Percentiles rank a stretch among this genome's conserved stretches.
Evolutionary conservation across 2,113 vertebrate genomes (phyloP).

Genomic region (Melospiza melodia): DNA sequence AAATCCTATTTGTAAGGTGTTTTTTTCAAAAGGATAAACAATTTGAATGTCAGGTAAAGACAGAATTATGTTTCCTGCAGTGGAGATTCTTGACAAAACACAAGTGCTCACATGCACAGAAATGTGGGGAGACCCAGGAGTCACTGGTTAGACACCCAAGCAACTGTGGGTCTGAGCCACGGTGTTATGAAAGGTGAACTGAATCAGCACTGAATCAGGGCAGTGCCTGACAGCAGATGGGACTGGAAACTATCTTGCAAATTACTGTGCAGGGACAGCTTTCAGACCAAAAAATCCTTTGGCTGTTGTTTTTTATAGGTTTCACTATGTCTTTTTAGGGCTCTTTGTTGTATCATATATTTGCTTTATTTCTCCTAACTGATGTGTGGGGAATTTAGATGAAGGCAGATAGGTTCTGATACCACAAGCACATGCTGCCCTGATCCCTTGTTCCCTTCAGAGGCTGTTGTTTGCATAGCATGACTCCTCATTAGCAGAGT

Average conservation of each 20-base stretch:
- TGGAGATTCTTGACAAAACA: not conserved
- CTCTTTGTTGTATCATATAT: not conserved
- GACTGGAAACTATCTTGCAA: not conserved
- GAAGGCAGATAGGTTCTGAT: not conserved
- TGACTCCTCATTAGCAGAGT: not conserved
- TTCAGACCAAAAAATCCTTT: not conserved
- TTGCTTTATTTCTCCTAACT: not conserved
- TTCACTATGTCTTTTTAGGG: not conserved
- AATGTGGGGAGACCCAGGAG: not conserved
- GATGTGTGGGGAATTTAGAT: not conserved
- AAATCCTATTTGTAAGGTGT: not conserved
- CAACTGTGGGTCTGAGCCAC: not conserved
- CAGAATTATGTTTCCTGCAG: not conserved
- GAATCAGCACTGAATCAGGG: not conserved
- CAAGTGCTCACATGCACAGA: not conserved
- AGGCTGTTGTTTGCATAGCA: not conserved
- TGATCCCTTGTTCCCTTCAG: not conserved
- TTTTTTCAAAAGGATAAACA: not conserved
- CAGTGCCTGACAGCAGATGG: not conserved
- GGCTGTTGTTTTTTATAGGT: not conserved
- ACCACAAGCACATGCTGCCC: not conserved
- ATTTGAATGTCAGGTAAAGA: not conserved
- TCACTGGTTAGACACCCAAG: not conserved
- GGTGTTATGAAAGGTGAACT: accelerated
- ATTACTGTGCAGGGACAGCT: not conserved